These are phyloP conservation scores for Amazona vittata DNA, from an alignment of 2,113 vertebrate species.

Conservation along the genomic window DNA sequence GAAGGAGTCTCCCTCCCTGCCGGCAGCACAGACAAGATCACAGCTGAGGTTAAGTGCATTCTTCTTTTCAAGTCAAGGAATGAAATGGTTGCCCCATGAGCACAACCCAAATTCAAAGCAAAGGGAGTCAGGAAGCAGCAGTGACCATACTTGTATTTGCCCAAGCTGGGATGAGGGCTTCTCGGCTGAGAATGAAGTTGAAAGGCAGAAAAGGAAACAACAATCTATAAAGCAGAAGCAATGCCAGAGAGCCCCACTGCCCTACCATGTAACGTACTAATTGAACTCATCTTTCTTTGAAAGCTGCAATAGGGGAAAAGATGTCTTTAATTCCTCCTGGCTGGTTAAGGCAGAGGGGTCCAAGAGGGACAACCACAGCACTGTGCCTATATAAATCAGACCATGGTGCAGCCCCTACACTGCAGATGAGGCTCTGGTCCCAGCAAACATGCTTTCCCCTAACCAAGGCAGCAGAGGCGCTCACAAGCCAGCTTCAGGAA, in stretches of 20 bases:
- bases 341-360: neutral
- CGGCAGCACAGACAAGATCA: fast-evolving
- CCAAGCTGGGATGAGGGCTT: neutral
- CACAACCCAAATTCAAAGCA: neutral
- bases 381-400: neutral
- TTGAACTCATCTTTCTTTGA: neutral
- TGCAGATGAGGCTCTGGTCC: neutral
- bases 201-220: neutral
- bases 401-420: fast-evolving
- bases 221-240: neutral
- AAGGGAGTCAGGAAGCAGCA: neutral
- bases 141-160: neutral
- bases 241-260: neutral
- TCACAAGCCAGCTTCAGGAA: neutral
- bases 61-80: neutral
- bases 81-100: neutral
- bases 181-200: neutral
- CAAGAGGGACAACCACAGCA: neutral
- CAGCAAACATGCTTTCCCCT: too few species aligned
- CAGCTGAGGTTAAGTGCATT: neutral
- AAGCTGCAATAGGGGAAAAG: fast-evolving
- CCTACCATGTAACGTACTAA: neutral
- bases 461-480: neutral
- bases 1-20: neutral
- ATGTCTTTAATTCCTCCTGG: neutral